Base-by-base conservation (phyloP, 2,888 invertebrate species). In the Elaeidobius kamerunicus region DNA sequence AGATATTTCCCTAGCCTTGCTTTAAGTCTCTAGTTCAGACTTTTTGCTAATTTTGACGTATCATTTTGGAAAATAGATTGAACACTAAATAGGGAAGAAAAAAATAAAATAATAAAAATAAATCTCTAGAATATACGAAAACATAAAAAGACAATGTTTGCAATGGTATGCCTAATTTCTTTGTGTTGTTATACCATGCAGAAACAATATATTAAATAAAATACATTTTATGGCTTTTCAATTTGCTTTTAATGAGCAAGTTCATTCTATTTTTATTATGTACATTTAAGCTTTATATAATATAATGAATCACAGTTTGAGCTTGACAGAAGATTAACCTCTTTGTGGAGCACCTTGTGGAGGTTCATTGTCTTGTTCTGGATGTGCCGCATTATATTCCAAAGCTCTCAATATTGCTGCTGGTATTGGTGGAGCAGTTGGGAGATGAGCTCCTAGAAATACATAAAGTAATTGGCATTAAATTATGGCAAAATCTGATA, bases 361-460 rank as follows among this genome's bases (percentile, higher is more conserved):
- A 6, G 4, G 23, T 9, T 23, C 56, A 36, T 55, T 47, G 30
- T 66, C 66, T 52, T 76, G 76, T 16, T 80, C 82, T 12, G 84
- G 82, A 39, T 82, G 80, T 16, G 82, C 80, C 20, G 84, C 84
- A 59, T 85, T 76, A 68, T 78, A 84, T 28, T 78, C 84, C 40
- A 85, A 72, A 19, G 85, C 80, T 48, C 80, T 78, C 64, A 82
- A 80, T 63, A 86, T 86, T 46, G 79, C 83, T 55, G 76, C 80
- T 43, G 86, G 86, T 55, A 85, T 82, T 55, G 86, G 86, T 30
- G 84, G 86, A 19, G 85, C 77, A 1, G 80, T 81, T 28, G 77
- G 77, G 50, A 77, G 59, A 64, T 78, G 75, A 14, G 71, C 75
- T 30, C 76, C 77, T 54, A 45, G 4, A 23, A 23, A 23, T n/a